Evolutionary conservation across 2,888 invertebrate species (phyloP), one percentile per base, ranked within the genome.

Genomic region (Punctoribates punctum): DNA sequence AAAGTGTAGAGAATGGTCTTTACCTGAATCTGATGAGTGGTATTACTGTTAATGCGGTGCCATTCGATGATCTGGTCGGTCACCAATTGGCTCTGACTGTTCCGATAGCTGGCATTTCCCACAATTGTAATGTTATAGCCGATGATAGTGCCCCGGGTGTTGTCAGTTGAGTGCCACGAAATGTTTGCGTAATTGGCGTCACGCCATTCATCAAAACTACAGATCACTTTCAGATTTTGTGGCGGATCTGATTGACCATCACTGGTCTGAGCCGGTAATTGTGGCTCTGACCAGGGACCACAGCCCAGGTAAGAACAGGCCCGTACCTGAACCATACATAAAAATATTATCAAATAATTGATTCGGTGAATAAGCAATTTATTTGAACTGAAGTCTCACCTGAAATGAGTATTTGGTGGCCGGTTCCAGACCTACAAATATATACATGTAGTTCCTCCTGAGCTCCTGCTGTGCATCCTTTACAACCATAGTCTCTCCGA

Each of bases 331-430:
- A 65, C 6, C 9, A 6, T 42, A 23, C 20, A 60, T 60, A 34
- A n/a, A n/a, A n/a, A n/a, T n/a, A n/a, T n/a, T n/a, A n/a, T n/a
- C n/a, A 51, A 0, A 90, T 89, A 83, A 84, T 74, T 82, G 93
- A n/a, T n/a, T n/a, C n/a, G n/a, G n/a, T n/a, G n/a, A n/a, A n/a
- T n/a, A n/a, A n/a, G n/a, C n/a, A n/a, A n/a, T n/a, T n/a, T n/a
- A n/a, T n/a, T n/a, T n/a, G n/a, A n/a, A n/a, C 91, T 92, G 23
- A 91, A 90, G 0, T 93, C 89, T n/a, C 81, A 89, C 91, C 87
- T 89, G 89, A 83, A 94, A 93, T 78, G 88, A 87, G 81, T 94
- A 94, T 38, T 89, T 90, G 42, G 91, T 92, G 20, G 91, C 91
- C 0, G 93, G 90, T 80, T 89, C 88, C 73, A 94, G 85, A 82